These are phyloP conservation scores for Xerus inauris DNA, from an alignment of 2,113 vertebrate genomes.

Conservation along the genomic window DNA sequence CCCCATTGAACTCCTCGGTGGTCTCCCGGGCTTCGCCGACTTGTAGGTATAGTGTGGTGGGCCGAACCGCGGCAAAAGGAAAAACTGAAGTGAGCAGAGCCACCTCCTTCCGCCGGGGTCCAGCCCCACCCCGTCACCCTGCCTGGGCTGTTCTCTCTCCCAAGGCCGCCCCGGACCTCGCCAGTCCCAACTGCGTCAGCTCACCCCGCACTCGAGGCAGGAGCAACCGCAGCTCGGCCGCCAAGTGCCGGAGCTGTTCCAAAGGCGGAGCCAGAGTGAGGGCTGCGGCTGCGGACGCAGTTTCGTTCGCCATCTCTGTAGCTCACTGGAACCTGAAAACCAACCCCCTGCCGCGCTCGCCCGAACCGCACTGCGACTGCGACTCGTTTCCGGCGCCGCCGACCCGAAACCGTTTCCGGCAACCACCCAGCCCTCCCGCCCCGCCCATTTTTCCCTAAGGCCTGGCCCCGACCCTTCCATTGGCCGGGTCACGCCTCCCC, in stretches of 20 bases:
- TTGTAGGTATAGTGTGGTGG: constrained; percentile 47
- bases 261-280: constrained; percentile 15
- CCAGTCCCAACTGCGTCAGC: background rate
- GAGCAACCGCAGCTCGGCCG: constrained; percentile 85
- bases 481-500: background rate
- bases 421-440: background rate
- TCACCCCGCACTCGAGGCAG: constrained; percentile 90
- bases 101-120: background rate
- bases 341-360: rapidly evolving
- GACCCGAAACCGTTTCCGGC: background rate
- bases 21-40: constrained; percentile 91
- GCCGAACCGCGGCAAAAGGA: background rate
- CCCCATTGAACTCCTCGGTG: constrained; percentile 88
- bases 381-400: background rate
- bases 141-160: constrained; percentile 78
- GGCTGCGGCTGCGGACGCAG: background rate
- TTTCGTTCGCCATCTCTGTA: background rate
- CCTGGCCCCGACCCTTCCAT: background rate
- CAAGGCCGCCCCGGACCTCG: constrained; percentile 77
- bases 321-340: rapidly evolving
- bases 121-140: background rate
- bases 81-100: background rate
- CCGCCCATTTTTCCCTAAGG: background rate
- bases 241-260: constrained; percentile 85
- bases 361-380: rapidly evolving